Evolutionary conservation across 2,797 vertebrate species (phyloP).

Genomic region (Lutra lutra): DNA sequence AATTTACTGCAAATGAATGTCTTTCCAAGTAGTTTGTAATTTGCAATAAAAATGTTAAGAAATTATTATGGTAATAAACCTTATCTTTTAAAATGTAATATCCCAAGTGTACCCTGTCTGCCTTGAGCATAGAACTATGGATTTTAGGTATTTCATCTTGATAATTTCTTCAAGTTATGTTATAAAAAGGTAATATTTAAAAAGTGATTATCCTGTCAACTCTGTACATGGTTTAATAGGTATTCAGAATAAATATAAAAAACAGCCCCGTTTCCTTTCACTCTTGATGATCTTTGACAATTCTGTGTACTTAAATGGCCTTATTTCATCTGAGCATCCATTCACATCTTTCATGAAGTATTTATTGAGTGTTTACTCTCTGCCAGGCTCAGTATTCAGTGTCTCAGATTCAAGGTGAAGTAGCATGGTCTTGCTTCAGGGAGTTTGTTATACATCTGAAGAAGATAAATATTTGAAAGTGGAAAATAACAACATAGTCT

Average conservation of each 20-base stretch:
- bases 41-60: neutral
- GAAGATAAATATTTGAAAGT: neutral
- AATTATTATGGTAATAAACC: neutral
- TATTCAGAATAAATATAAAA: neutral
- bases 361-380: neutral
- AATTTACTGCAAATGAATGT: neutral
- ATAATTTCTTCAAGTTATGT: neutral
- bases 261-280: neutral
- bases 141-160: neutral
- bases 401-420: neutral
- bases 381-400: neutral
- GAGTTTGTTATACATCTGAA: neutral
- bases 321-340: neutral
- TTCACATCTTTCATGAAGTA: neutral
- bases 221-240: neutral
- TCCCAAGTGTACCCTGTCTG: neutral
- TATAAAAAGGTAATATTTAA: conserved; percentile 6
- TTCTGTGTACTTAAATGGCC: neutral
- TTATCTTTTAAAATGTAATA: neutral
- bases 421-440: neutral
- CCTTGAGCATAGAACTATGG: neutral
- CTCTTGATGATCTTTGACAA: neutral
- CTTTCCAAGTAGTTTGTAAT: conserved; percentile 2
- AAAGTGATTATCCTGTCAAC: neutral
- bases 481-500: neutral